A percentile compares a stretch with the other conserved stretches of the same genome.
These are phyloP conservation scores for Ibycter americanus DNA, from an alignment of 2,797 vertebrate species.

Conservation along the genomic window DNA sequence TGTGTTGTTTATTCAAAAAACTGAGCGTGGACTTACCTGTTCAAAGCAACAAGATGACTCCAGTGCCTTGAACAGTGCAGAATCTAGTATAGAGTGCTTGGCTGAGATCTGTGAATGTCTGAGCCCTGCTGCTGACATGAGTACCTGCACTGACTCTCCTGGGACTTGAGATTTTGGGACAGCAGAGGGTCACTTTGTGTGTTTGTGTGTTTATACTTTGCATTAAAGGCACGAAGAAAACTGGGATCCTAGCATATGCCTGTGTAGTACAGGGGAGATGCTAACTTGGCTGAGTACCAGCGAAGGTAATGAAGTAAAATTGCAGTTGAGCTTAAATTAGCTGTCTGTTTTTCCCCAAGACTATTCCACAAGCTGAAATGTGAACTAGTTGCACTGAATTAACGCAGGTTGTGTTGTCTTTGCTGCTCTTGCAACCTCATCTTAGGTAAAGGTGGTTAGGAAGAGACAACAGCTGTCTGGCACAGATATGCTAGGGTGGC, in stretches of 20 bases:
- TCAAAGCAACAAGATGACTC: neutral
- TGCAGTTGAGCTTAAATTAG: neutral
- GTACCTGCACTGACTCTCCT: neutral
- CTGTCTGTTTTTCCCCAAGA: neutral
- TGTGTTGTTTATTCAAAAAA: neutral
- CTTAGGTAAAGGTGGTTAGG: neutral
- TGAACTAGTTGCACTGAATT: neutral
- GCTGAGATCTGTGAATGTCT: neutral
- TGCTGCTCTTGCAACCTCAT: neutral
- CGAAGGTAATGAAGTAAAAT: constrained; percentile 8
- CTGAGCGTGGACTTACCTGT: neutral
- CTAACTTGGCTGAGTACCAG: neutral
- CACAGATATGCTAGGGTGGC: neutral
- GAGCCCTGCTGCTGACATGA: neutral
- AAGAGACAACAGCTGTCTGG: neutral
- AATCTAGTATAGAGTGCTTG: neutral
- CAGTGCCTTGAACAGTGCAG: neutral
- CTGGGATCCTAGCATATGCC: neutral
- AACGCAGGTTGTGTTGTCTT: neutral
- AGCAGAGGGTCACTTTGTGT: neutral
- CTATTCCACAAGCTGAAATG: neutral
- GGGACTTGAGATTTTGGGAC: neutral
- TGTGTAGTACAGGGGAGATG: neutral
- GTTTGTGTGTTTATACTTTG: neutral
- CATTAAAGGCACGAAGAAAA: neutral